Conservation (phyloP, 2,888 invertebrate genomes). For the Agonopterix subpropinquella region DNA sequence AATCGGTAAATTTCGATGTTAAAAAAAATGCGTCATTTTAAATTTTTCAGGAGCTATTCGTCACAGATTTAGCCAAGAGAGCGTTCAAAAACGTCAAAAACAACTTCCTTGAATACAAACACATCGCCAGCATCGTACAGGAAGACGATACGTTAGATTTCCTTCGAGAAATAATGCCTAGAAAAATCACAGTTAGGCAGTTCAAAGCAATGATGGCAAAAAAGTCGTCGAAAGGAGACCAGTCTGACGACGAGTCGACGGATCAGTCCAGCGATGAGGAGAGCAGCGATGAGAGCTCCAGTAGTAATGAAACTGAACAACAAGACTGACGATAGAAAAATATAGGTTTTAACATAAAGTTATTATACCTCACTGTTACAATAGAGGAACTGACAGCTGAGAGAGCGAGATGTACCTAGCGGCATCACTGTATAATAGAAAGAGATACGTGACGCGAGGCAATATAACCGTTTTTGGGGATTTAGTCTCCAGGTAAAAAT, state of each 20-base stretch:
- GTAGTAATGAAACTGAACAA: conserved; percentile 28
- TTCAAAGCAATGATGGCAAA: conserved; percentile 81
- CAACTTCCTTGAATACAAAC: conserved; percentile 79
- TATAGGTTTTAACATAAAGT: no score
- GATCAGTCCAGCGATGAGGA: conserved; percentile 54
- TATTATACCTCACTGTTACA: no score
- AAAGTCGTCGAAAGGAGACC: conserved; percentile 50
- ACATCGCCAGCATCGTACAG: conserved; percentile 82
- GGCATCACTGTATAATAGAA: no score
- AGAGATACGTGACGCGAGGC: no score
- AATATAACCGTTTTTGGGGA: no score
- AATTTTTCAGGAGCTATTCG: conserved; percentile 79
- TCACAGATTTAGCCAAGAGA: conserved; percentile 78
- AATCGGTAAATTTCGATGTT: no score
- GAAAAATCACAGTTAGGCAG: conserved; percentile 81
- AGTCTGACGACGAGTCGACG: conserved; percentile 46
- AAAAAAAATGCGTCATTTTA: background rate
- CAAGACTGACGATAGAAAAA: conserved; percentile 30
- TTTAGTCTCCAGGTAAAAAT: no score
- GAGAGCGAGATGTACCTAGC: no score
- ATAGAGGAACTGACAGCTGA: no score
- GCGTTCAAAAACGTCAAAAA: conserved; percentile 73
- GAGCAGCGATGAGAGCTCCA: conserved; percentile 46
- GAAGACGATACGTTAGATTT: conserved; percentile 81
- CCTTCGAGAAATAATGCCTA: conserved; percentile 83